Evolutionary conservation across 2,888 invertebrate species (phyloP), one percentile per base, ranked within the genome.

Genomic region (Halictus ligatus): DNA sequence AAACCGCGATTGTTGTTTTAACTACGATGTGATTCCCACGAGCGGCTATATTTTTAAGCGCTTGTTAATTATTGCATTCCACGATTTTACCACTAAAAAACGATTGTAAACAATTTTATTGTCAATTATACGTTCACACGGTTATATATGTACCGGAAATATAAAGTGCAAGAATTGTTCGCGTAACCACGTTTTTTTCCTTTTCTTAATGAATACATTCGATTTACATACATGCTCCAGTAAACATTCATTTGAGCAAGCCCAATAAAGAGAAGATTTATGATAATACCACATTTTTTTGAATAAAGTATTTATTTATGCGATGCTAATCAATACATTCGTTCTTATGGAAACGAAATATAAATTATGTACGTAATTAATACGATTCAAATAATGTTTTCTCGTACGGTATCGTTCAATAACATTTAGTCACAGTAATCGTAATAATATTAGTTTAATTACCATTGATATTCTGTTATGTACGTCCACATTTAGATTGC

Each of bases 1-100:
- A n/a, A 84, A 78, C 58, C 48, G 60, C 35, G 18, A 54, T 71
- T 60, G 25, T 85, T 78, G 75, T 79, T 84, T 83, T 40, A 82
- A 77, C 69, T 43, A 50, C 54, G 12, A 29, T 21, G 43, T 21
- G 48, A n/a, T 69, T n/a, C 5, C 25, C 29, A 54, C 29, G 29
- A 64, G 43, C 29, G 12, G n/a, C 21, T 29, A 60, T 15, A 8
- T 43, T 72, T 79, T 50, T 29, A 35, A 54, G 25, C 71, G 21
- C 0, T 12, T n/a, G 10, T 8, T 18, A 35, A 13, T 75, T 75
- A 13, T 1, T 64, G 5, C 46, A 54, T 25, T 4, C 7, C 25
- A 48, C 13, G 10, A 35, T 15, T 43, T 58, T 60, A 15, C 29
- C 35, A 80, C n/a, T 18, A 80, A 48, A n/a, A 12, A 15, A 12